Conservation (phyloP, 2,797 vertebrate genomes). For the Remorina albescens region DNA sequence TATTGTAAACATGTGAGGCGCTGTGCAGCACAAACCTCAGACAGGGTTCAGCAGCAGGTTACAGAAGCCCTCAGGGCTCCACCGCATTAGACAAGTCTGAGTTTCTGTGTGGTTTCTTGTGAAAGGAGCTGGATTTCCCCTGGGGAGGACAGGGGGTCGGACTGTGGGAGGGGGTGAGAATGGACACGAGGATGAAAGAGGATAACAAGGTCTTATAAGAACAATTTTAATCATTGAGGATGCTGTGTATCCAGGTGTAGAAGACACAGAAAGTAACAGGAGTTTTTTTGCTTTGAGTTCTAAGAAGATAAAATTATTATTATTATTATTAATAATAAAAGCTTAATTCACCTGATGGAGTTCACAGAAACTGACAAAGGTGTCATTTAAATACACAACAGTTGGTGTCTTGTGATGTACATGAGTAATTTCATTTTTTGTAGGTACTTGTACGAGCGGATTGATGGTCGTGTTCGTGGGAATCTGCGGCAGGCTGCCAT, state of each 20-base stretch:
- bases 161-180: conserved; percentile 48
- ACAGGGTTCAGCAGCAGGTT: conserved; percentile 78
- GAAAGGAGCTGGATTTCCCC: conserved; percentile 76
- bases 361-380: not conserved
- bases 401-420: not conserved
- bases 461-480: conserved; percentile 95
- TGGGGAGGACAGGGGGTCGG: conserved; percentile 43
- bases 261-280: conserved; percentile 6
- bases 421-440: not conserved
- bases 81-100: conserved; percentile 63
- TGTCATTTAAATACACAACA: too few species aligned
- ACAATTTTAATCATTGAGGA: conserved; percentile 29
- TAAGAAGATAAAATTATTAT: not conserved
- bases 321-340: not conserved
- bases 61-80: conserved; percentile 70
- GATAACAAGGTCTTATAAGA: conserved; percentile 30
- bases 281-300: conserved; percentile 1
- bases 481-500: conserved; percentile 98
- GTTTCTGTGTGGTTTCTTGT: conserved; percentile 61
- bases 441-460: conserved; percentile 95
- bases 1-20: conserved; percentile 65
- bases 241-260: conserved; percentile 10
- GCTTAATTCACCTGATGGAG: not conserved
- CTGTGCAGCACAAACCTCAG: conserved; percentile 65
- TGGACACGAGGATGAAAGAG: conserved; percentile 53